Conservation (phyloP, 2,797 vertebrate genomes). For the Tragelaphus eurycerus region DNA sequence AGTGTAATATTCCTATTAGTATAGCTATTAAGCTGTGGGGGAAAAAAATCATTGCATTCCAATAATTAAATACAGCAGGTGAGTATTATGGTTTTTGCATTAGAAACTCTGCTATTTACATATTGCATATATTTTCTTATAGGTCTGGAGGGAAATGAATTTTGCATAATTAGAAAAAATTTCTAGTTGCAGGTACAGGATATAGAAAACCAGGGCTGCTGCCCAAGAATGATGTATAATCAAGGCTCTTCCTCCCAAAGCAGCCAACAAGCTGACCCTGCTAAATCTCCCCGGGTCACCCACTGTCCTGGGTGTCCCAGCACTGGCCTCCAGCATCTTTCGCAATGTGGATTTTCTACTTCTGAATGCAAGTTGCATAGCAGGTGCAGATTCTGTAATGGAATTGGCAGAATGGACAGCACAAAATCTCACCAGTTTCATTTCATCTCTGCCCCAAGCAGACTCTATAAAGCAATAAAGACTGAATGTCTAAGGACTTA, state of each 20-base stretch:
- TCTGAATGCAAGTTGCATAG: not conserved
- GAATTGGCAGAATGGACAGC: conserved; percentile 41
- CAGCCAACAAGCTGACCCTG: not conserved
- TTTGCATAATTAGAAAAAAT: conserved; percentile 38
- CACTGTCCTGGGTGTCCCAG: not conserved
- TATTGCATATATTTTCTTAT: conserved; percentile 38
- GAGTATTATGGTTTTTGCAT: conserved; percentile 48
- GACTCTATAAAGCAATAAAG: conserved; percentile 74
- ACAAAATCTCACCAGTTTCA: conserved; percentile 50
- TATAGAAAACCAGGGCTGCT: not conserved
- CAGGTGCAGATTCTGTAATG: not conserved
- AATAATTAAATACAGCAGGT: conserved; percentile 64
- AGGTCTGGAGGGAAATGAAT: conserved; percentile 36
- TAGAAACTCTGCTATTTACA: conserved; percentile 57
- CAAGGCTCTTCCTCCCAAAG: not conserved
- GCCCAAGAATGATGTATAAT: not conserved
- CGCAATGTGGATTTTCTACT: not conserved
- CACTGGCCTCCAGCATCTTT: accelerated
- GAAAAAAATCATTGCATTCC: conserved; percentile 54
- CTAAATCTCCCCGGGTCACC: not conserved
- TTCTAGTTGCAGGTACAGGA: not conserved
- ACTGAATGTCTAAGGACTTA: conserved; percentile 71
- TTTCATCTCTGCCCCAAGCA: conserved; percentile 66
- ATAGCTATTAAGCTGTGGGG: conserved; percentile 45
- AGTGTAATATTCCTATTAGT: conserved; percentile 72